A percentile compares a stretch with the other conserved stretches of the same genome.
These are phyloP conservation scores for Sorex maritimensis DNA, from an alignment of 2,797 vertebrate species.

Conservation along the genomic window DNA sequence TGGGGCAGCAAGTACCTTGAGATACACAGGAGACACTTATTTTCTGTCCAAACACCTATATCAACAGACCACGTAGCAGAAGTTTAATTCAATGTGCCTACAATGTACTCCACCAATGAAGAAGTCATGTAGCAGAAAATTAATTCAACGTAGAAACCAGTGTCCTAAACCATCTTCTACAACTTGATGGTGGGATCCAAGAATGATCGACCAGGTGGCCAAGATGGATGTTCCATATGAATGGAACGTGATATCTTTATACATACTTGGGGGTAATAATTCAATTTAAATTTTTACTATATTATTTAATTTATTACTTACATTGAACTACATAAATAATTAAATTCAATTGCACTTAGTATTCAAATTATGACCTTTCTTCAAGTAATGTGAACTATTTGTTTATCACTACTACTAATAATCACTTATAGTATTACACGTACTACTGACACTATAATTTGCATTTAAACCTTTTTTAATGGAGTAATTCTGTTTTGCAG, in stretches of 20 bases:
- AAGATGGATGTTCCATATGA: background rate
- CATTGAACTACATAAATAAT: background rate
- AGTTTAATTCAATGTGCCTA: too few relatives aligned
- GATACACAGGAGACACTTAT: too few relatives aligned
- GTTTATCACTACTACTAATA: constrained; percentile 9
- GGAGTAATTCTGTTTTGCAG: background rate
- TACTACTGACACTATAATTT: background rate
- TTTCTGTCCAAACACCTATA: too few relatives aligned
- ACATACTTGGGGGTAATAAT: background rate
- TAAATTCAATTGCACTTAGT: background rate
- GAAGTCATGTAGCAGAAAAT: background rate
- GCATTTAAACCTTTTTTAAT: background rate
- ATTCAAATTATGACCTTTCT: background rate
- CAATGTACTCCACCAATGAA: background rate
- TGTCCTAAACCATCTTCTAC: too few relatives aligned
- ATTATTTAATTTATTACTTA: background rate
- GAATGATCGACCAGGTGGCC: too few relatives aligned
- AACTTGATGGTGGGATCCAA: background rate
- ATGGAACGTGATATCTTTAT: background rate
- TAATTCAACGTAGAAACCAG: background rate
- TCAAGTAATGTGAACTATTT: background rate
- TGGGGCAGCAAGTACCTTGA: background rate
- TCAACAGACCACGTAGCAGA: too few relatives aligned
- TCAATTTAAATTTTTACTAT: background rate
- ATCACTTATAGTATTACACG: background rate